Base-by-base conservation (phyloP, 2,797 vertebrate genomes). In the Fundulus diaphanus region DNA sequence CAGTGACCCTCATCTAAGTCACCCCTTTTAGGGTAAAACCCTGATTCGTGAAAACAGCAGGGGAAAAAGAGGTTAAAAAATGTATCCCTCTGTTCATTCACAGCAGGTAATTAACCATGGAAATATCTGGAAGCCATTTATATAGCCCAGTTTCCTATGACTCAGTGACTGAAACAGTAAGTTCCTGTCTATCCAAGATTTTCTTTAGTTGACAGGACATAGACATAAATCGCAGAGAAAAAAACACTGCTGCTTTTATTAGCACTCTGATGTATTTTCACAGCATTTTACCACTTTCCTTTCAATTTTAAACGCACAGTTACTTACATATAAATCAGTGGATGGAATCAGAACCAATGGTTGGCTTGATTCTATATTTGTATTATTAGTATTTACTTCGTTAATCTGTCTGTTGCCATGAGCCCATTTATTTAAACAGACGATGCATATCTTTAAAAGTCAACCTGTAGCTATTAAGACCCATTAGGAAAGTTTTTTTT, bases 41-140 rank as follows among this genome's bases (percentile, higher is more conserved):
- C 72, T 44, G 65, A 85, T 78, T 90, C 78, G 78, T 90, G 76
- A 86, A 92, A 90, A 84, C 81, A 85, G 85, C 85, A 85, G 82
- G 82, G 54, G 76, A 89, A 84, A 15, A 20, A 61, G 90, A 82
- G 9, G 81, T 87, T 83, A 68, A 87, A 67, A 87, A 90, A 87
- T 77, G 87, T 82, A 87, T 87, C 79, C 78, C 85, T 92, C 84
- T 93, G 90, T 93, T 92, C 90, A 92, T 93, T 92, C 90, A 91
- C 85, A 83, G 87, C 44, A 66, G 92, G 82, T 83, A 92, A 93
- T 92, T 92, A 90, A 80, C 78, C 88, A 86, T 87, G 89, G 87
- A 91, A 90, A 91, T 91, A 92, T 89, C 92, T 94, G 91, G 90
- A 91, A 92, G 84, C 85, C 79, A 90, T 93, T 92, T 92, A 73